Evolutionary conservation across 2,797 vertebrate species (phyloP), one percentile per base, ranked within the genome.

Genomic region (Petrocephalus schoutedeni): DNA sequence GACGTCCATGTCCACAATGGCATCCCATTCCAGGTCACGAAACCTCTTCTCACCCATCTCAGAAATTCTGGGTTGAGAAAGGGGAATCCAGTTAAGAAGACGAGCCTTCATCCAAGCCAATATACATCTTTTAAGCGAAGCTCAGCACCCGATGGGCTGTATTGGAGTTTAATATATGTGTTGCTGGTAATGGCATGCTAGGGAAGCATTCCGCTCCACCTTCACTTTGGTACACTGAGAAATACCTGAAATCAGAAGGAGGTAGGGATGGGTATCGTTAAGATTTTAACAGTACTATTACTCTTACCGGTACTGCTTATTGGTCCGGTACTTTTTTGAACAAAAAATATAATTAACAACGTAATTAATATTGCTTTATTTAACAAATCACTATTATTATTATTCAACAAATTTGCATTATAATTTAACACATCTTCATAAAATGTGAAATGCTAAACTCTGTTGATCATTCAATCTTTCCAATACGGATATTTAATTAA

Each of bases 11-110:
- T 91, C 86, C 89, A 97, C 41, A 64, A 93, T 91, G 58, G 92
- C 94, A 90, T 97, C 97, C 92, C 96, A 97, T 28, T 93, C 86
- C 88, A 96, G 93, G 91, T 23, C 7, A 28, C 32, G n/a, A 88
- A 64, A 91, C 2, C 5, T 59, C 57, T 0, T 6, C 41, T 61
- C 23, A 1, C 91, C 92, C 90, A 92, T 92, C 4, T 90, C 87
- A 64, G 93, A 87, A n/a, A 94, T 93, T 41, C 93, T 94, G 45
- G 87, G 21, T 21, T 2, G 49, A 32, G n/a, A 83, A 19, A 28
- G 9, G 12, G 53, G 61, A 67, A 67, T 23, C 61, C 61, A 67
- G 23, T n/a, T 59, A 28, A 67, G 21, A 21, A 61, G 1, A 28
- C 8, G 28, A 67, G 23, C n/a, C 61, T 67, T 67, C 7, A 23